Base-by-base conservation (phyloP, 2,113 vertebrate species). In the Probosciger aterrimus region DNA sequence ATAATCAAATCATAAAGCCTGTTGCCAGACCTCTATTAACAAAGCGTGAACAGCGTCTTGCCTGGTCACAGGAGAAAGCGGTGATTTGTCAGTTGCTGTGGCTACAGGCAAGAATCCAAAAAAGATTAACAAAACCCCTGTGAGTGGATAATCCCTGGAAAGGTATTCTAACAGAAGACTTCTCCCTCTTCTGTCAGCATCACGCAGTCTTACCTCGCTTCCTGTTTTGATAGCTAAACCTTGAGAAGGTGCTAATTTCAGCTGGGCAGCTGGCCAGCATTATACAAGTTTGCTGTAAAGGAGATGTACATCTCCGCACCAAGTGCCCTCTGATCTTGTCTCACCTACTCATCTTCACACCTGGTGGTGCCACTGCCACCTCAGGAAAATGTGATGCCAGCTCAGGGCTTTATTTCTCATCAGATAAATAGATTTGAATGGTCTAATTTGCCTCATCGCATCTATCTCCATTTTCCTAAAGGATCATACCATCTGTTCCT, bases 111-210 rank as follows among this genome's bases (percentile, higher is more conserved):
- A 49, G 59, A 89, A 76, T 87, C 67, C 84, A 92, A 62, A 89
- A 92, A 75, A 91, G 78, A 91, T 89, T 87, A 90, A 39, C 70
- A 65, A 87, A 93, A 90, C 67, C 47, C 65, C 65, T 73, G 30
- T 68, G 78, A 79, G 67, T 9, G 35, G 35, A 57, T 92, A 95
- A 88, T 94, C 92, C 82, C 92, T 92, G 62, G 78, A 93, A 95
- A 94, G 67, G 82, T 92, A 47, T 65, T 73, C 35, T 49, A 79
- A 78, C 39, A 85, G 46, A 74, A 74, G 46, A 91, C 53, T 87
- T 92, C 30, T 76, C 25, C 30, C 23, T 71, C 64, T 86, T 91
- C 60, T 86, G 50, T 59, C 43, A 93, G 64, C 50, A 75, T 70
- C 50, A 47, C 39, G 68, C 27, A 28, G 57, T 30, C 46, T 82